These are phyloP conservation scores for Bovichtus variegatus DNA, from an alignment of 2,797 vertebrate genomes.

Conservation along the genomic window DNA sequence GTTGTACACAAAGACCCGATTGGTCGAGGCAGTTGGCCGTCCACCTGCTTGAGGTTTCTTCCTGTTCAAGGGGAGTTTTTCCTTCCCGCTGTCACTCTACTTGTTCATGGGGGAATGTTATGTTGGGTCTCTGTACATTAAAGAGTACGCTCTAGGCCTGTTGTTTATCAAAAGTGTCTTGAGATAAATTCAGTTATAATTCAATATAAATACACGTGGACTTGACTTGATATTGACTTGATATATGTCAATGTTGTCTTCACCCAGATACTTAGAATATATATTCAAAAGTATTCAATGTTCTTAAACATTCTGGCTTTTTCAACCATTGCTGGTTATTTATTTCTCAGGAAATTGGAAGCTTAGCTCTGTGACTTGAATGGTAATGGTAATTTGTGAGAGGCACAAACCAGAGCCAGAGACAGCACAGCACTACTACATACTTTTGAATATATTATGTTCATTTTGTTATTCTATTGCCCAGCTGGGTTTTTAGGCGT, in stretches of 20 bases:
- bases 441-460: background rate
- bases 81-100: no score
- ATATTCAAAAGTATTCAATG: background rate
- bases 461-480: background rate
- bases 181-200: no score
- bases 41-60: no score
- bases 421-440: background rate
- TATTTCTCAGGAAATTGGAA: background rate
- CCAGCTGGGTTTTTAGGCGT: constrained; percentile 20
- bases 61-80: no score
- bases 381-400: background rate
- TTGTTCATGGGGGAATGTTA: no score
- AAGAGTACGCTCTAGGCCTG: no score
- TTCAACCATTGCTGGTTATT: background rate
- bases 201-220: no score
- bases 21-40: no score
- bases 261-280: background rate
- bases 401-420: background rate
- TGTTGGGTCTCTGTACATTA: no score
- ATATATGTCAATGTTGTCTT: background rate
- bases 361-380: background rate
- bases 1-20: no score
- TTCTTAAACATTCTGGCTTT: background rate
- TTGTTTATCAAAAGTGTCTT: no score
- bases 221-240: no score